Conservation (phyloP, 2,888 invertebrate genomes). For the Camptogramma bilineatum region DNA sequence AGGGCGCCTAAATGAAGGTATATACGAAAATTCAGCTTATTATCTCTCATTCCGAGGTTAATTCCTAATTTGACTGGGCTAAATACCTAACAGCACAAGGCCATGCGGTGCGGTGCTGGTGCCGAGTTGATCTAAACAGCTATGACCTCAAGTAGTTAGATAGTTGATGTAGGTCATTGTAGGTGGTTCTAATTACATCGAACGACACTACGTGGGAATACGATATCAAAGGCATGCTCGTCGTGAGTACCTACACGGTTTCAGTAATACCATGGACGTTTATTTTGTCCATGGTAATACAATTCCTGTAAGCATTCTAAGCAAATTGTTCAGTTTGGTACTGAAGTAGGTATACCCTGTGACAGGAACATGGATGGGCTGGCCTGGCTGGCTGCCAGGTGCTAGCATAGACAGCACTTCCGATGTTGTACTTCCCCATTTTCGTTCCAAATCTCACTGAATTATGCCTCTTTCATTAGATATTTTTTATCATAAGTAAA, state of each 20-base stretch:
- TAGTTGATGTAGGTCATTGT: not conserved
- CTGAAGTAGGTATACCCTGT: slow-evolving; percentile 40
- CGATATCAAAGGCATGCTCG: too few relatives aligned
- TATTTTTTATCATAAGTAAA: too few relatives aligned
- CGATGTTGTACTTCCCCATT: slow-evolving; percentile 55
- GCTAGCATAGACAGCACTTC: slow-evolving; percentile 46
- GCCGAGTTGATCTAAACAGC: too few relatives aligned
- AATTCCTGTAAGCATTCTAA: slow-evolving; percentile 19
- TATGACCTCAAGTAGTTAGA: not conserved
- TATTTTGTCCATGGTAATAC: too few relatives aligned
- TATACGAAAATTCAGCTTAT: too few relatives aligned
- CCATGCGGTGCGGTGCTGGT: too few relatives aligned
- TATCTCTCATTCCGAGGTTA: too few relatives aligned
- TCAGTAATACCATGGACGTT: too few relatives aligned
- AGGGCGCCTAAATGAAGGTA: too few relatives aligned
- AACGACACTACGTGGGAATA: too few relatives aligned
- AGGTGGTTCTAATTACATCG: not conserved
- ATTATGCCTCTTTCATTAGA: not conserved
- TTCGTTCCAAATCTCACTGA: slow-evolving; percentile 47
- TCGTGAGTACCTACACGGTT: not conserved
- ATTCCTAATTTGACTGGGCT: too few relatives aligned
- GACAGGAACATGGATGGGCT: slow-evolving; percentile 46
- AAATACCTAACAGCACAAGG: too few relatives aligned
- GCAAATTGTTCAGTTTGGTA: slow-evolving; percentile 34
- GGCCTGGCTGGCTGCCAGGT: slow-evolving; percentile 57